Conservation (phyloP, 2,797 vertebrate species). For the Brotogeris chrysoptera region DNA sequence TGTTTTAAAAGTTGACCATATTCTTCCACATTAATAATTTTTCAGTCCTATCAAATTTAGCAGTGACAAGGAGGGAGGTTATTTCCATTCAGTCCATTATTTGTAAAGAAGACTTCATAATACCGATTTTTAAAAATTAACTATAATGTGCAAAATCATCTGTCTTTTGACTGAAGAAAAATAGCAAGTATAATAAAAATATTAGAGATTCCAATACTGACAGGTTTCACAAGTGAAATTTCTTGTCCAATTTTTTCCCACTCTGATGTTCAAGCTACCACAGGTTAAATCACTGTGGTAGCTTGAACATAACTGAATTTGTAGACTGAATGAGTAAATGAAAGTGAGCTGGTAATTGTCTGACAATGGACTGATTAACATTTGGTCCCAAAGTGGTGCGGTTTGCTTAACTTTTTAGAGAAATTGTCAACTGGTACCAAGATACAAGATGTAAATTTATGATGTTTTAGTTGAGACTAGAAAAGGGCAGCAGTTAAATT, state of each 20-base stretch:
- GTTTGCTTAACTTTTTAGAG: background rate
- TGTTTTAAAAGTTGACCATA: background rate
- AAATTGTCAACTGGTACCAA: background rate
- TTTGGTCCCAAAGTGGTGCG: background rate
- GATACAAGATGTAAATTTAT: background rate
- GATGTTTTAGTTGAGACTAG: background rate
- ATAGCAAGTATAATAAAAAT: background rate
- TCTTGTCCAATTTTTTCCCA: background rate
- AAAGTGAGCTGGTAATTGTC: background rate
- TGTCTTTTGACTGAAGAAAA: background rate
- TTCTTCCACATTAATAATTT: background rate
- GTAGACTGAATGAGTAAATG: background rate
- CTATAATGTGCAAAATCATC: background rate
- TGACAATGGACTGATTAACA: background rate
- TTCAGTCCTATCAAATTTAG: background rate
- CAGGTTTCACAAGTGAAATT: background rate
- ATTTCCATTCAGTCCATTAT: background rate
- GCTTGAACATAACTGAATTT: background rate
- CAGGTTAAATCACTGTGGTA: background rate
- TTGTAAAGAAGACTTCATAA: background rate
- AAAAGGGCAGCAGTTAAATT: conserved; percentile 17
- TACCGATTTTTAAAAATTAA: background rate
- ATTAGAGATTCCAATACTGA: background rate
- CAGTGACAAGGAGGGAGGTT: background rate
- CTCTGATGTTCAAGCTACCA: background rate